A percentile compares a stretch with the other conserved stretches of the same genome.
Evolutionary conservation across 2,113 vertebrate genomes (phyloP).

Genomic region (Mirounga angustirostris): DNA sequence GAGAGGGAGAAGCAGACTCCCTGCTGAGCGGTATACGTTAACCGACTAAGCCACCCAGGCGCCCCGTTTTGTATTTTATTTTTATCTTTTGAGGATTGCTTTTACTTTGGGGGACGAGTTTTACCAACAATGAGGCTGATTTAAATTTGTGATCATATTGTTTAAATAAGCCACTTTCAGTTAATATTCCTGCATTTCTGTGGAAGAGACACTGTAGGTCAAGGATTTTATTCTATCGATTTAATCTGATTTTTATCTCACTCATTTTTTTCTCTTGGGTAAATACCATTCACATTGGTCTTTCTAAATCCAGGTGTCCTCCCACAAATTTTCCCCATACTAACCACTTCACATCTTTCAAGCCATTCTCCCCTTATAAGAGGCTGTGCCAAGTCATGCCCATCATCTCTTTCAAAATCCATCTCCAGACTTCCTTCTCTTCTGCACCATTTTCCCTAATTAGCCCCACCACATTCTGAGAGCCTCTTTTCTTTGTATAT

Average conservation of each 20-base stretch:
- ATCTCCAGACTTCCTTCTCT: neutral
- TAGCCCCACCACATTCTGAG: neutral
- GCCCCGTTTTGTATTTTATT: neutral
- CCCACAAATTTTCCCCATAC: neutral
- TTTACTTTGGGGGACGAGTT: neutral
- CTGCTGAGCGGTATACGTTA: neutral
- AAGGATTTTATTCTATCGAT: neutral
- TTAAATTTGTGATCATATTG: constrained; percentile 11
- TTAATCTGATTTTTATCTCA: constrained; percentile 5
- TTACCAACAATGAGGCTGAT: neutral
- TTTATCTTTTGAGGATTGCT: constrained; percentile 14
- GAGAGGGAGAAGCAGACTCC: too few relatives aligned
- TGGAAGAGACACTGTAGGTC: neutral
- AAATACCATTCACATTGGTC: neutral
- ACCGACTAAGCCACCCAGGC: neutral
- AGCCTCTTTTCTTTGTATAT: neutral
- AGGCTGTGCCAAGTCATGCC: neutral
- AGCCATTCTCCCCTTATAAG: neutral
- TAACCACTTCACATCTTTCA: neutral
- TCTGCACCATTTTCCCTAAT: neutral
- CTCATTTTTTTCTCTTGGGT: neutral
- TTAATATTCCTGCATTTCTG: neutral
- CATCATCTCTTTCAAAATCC: neutral
- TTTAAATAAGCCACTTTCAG: neutral
- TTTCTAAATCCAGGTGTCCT: constrained; percentile 11